Evolutionary conservation across 1,140 invertebrate species (phyloP).

Genomic region (Patella vulgata): DNA sequence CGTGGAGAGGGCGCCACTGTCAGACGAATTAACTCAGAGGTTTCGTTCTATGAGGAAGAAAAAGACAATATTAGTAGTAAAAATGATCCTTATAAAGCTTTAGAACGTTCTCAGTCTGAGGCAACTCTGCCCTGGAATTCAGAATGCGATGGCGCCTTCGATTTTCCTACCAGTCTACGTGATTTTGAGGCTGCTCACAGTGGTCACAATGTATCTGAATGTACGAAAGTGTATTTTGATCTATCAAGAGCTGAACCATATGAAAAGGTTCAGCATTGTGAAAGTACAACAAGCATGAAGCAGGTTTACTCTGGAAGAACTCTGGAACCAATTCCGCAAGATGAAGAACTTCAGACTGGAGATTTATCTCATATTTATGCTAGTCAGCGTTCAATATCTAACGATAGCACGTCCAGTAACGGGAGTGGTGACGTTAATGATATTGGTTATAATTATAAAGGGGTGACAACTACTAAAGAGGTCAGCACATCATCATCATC

Average conservation of each 20-base stretch:
- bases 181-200: conserved; percentile 5
- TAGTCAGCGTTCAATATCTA: conserved; percentile 31
- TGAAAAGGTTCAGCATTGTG: conserved; percentile 35
- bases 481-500: not conserved
- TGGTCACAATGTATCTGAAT: conserved; percentile 51
- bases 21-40: too few relatives aligned
- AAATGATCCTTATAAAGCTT: conserved; percentile 42
- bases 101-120: conserved; percentile 54
- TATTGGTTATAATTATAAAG: not conserved
- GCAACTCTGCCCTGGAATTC: conserved; percentile 38
- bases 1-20: too few relatives aligned
- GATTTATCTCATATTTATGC: conserved; percentile 34
- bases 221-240: conserved; percentile 51
- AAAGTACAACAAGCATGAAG: conserved; percentile 26
- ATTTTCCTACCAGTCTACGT: too few relatives aligned
- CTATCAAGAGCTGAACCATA: conserved; percentile 45
- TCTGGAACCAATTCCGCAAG: conserved; percentile 42
- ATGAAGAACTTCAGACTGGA: conserved; percentile 40
- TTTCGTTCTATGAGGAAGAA: too few relatives aligned
- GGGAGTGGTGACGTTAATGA: conserved; percentile 18
- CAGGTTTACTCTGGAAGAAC: conserved; percentile 28
- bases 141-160: not conserved
- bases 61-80: too few relatives aligned
- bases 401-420: conserved; percentile 24
- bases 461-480: not conserved